phyloP scores from a whole-genome alignment of 2,888 invertebrate genomes.

The Podabrus alpinus region DNA sequence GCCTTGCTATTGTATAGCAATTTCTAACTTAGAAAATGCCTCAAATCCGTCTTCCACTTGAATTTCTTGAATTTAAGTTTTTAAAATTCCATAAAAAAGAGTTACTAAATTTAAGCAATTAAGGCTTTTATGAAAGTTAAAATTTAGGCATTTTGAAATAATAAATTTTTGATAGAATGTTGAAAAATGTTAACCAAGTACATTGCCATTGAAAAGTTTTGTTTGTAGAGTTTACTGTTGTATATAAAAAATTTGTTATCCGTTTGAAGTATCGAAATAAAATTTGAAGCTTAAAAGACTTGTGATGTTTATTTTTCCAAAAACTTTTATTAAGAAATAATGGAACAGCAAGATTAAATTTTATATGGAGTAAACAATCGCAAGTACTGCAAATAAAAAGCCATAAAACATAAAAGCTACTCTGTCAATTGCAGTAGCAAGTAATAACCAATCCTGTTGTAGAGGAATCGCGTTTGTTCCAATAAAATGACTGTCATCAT shows the following conservation, averaged over 20 bases:
- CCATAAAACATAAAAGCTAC: constrained; percentile 63
- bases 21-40: neutral
- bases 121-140: neutral
- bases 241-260: neutral
- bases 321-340: neutral
- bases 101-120: neutral
- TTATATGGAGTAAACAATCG: constrained; percentile 57
- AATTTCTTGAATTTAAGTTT: neutral
- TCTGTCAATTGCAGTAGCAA: constrained; percentile 67
- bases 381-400: constrained; percentile 59
- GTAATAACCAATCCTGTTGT: constrained; percentile 66
- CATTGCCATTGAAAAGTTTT: neutral
- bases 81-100: neutral
- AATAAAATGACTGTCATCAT: constrained; percentile 53
- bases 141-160: neutral
- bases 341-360: neutral
- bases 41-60: neutral
- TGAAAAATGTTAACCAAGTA: neutral
- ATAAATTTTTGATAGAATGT: neutral
- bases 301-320: neutral
- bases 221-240: neutral
- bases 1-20: neutral
- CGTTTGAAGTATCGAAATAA: neutral
- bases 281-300: neutral
- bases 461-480: constrained; percentile 42